Evolutionary conservation across 1,140 invertebrate genomes (phyloP), one percentile per base, ranked within the genome.

Genomic region (Matsumurasca onukii): DNA sequence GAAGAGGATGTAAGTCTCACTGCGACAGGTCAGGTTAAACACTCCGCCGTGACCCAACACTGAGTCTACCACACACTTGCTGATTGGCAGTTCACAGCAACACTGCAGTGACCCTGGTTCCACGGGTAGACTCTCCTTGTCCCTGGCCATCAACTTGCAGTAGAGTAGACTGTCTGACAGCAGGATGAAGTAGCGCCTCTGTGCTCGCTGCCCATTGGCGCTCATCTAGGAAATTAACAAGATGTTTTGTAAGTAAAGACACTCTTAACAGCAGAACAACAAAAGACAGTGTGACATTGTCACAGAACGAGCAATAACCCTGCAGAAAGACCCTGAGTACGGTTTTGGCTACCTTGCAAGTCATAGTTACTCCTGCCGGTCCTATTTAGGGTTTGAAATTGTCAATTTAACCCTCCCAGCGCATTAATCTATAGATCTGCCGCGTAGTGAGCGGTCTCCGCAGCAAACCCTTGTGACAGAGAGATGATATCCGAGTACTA

Each of bases 131-230:
- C 39, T 39, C 13, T 24, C 31, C 24, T 2, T 74, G 15, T 27
- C 29, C 12, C 22, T 2, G 22, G 25, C 20, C 9, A 27, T 31
- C 55, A 84, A 81, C 78, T 86, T 86, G 70, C 84, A 87, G 72
- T 87, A 87, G 71, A 88, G 77, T 25, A 89, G 82, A 75, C 83
- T 86, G 76, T 85, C 87, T 68, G 76, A 83, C 77, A 82, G 82
- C 70, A 81, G 80, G 74, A 82, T 80, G 70, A 84, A 83, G 63
- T 77, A 85, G 2, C 82, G 76, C 70, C 80, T 79, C 29, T 67
- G 67, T 17, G 69, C 63, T 39, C 69, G 73, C 66, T 70, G 72
- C 0, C 70, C 65, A 25, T 70, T 73, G 59, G 71, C 72, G 13
- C 68, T 68, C 2, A 65, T 45, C 62, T 65, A 9, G 3, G 22